Evolutionary conservation across 2,888 invertebrate species (phyloP), one percentile per base, ranked within the genome.

Genomic region (Keiferia lycopersicella): DNA sequence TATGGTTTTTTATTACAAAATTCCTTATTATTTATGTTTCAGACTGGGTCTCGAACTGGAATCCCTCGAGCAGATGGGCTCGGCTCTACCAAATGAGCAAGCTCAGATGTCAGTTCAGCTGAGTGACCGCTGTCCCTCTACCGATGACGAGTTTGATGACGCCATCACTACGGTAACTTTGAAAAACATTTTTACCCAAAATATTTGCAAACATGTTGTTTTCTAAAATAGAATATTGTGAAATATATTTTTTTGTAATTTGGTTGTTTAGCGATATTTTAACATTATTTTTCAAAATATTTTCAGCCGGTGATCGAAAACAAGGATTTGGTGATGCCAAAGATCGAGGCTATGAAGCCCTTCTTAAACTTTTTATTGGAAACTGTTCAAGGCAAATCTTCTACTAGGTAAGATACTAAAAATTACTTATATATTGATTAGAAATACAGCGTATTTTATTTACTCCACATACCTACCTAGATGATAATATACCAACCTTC

Each of bases 81-180:
- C 84, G 1, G 78, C 81, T 14, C 78, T 82, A 0, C 65, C 82
- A 45, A 81, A 77, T 45, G 82, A 84, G 20, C 74, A 75, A 60
- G 8, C 8, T 10, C 41, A 41, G n/a, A 11, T 39, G 39, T 48
- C 48, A 11, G 69, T 67, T 7, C 71, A 67, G 1, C 71, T 80
- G 50, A 61, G 78, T 64, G 77, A 84, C 63, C 83, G 87, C 63
- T 78, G 86, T 79, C 78, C 87, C 0, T 92, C 92, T 10, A 87
- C 88, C 3, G 93, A 93, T 58, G 93, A 93, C 56, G 93, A 94
- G 67, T 93, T 92, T 65, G 83, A 88, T 14, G 93, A 57, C 38
- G 48, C 48, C 8, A 48, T 48, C 18, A 48, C 48, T 18, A 48
- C 48, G 12, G 48, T 59, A 14, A 41, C 8, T 51, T 20, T 51